Conservation (phyloP, 2,888 invertebrate genomes). For the Acholoe squamosa region DNA sequence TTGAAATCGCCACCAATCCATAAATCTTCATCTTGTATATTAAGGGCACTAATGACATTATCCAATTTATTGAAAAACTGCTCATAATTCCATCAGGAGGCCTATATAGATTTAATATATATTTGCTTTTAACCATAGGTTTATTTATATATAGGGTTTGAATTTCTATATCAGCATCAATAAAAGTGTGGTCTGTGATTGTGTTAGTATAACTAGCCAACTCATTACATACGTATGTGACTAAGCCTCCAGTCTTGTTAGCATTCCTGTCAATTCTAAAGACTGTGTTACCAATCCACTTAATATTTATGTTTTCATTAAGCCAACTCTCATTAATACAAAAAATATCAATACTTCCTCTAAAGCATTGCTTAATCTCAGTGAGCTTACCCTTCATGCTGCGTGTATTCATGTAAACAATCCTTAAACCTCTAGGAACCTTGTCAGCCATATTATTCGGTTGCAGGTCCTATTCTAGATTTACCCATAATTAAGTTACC, state of each 20-base stretch:
- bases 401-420: too few species aligned
- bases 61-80: neutral
- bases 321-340: neutral
- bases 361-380: neutral
- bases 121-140: neutral
- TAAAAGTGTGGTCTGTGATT: neutral
- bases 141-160: neutral
- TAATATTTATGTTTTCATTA: neutral
- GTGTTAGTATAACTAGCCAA: neutral
- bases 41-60: neutral
- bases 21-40: neutral
- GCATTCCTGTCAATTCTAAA: neutral
- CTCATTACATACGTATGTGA: neutral
- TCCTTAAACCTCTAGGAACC: too few species aligned
- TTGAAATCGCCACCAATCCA: neutral
- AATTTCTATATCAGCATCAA: neutral
- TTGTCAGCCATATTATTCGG: too few species aligned
- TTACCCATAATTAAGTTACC: too few species aligned
- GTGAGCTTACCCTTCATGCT: too few species aligned
- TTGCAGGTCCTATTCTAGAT: too few species aligned
- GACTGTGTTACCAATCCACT: neutral
- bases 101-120: neutral
- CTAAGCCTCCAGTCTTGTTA: neutral
- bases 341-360: neutral
- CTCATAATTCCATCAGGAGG: neutral